Evolutionary conservation across 2,113 vertebrate genomes (phyloP), one percentile per base, ranked within the genome.

Genomic region (Brachypodius melanocephalos): DNA sequence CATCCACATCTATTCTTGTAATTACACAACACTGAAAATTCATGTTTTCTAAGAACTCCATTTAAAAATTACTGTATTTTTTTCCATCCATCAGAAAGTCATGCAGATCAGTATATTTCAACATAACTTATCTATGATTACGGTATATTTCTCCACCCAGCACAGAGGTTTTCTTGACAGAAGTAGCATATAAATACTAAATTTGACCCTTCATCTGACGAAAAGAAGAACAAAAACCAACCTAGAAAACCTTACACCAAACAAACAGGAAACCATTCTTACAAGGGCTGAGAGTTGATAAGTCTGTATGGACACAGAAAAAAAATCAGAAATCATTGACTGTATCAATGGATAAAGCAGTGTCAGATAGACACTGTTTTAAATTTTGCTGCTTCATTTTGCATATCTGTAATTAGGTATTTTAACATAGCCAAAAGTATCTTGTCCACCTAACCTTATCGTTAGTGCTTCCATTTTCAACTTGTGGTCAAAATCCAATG

Each of bases 141-240:
- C 42, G 4, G 8, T 45, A 28, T 2, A 67, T 19, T 66, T 49
- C 15, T 67, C 17, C 12, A 40, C 8, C 6, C 2, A 58, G 16
- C 5, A 45, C 5, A 34, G 12, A 10, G 3, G 1, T 7, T 85
- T 74, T 75, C 48, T 88, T 36, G n/a, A 55, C 10, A 67, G 40
- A 89, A 55, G 18, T 29, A 51, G 3, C n/a, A 73, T 11, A 12
- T 25, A 3, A n/a, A 38, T 10, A 2, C 8, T 28, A 46, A 72
- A 76, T 65, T 3, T 40, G 18, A n/a, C 14, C 22, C 11, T 69
- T 72, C 17, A 57, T 22, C 40, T 85, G 1, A 71, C 62, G 43
- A 40, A 65, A 45, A 20, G 10, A 0, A 1, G 3, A 14, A 51
- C 19, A 8, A 31, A 42, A 51, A 19, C 2, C 19, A 42, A 40